These are phyloP conservation scores for Gulo gulo DNA, from an alignment of 2,113 vertebrate genomes.

Conservation along the genomic window DNA sequence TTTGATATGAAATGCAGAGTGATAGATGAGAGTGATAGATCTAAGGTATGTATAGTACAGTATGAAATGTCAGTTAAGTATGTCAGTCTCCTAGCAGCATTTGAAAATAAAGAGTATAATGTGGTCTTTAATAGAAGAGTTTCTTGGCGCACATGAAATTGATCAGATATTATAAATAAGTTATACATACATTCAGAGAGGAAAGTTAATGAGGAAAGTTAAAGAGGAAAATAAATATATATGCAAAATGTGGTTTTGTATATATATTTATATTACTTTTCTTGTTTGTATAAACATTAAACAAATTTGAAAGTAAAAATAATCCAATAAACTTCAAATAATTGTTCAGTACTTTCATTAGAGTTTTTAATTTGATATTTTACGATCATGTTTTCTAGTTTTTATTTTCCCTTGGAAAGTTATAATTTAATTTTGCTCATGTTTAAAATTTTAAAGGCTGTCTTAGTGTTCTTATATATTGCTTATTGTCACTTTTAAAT, in stretches of 20 bases:
- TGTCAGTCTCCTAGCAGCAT: neutral
- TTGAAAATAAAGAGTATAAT: neutral
- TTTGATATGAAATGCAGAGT: slow-evolving; percentile 72
- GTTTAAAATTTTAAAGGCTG: neutral
- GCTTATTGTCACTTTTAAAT: neutral
- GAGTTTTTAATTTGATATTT: slow-evolving; percentile 22
- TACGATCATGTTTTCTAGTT: neutral
- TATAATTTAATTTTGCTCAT: neutral
- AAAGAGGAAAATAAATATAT: too few relatives aligned
- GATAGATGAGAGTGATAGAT: slow-evolving; percentile 43
- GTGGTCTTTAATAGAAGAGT: neutral
- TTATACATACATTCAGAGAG: neutral
- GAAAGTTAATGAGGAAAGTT: neutral
- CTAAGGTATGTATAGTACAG: slow-evolving; percentile 4
- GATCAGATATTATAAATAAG: neutral
- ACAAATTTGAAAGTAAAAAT: slow-evolving; percentile 10
- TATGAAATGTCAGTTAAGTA: neutral
- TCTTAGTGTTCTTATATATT: neutral
- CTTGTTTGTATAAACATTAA: slow-evolving; percentile 10
- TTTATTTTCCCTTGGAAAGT: slow-evolving; percentile 28
- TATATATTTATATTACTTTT: slow-evolving; percentile 10
- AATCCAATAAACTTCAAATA: neutral
- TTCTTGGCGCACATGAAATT: neutral
- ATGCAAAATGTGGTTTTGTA: neutral
- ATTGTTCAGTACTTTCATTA: neutral